Percentiles rank a stretch among this genome's conserved stretches.
Conservation (phyloP, 2,888 invertebrate species). For the Catocala nupta region DNA sequence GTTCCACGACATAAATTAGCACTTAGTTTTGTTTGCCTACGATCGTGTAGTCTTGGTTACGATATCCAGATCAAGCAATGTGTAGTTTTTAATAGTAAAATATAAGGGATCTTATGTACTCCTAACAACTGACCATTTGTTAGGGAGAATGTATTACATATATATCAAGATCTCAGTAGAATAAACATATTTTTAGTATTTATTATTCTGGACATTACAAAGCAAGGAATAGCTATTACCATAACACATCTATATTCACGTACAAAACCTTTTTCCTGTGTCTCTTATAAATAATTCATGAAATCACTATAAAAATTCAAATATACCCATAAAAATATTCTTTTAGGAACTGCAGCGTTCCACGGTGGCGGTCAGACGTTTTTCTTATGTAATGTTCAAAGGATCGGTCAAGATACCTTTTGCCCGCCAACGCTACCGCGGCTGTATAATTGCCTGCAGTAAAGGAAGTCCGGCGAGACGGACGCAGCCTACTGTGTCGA, state of each 20-base stretch:
- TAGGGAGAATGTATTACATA: too few species aligned
- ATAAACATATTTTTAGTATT: too few species aligned
- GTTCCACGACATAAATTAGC: too few species aligned
- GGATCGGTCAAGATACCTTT: constrained; percentile 2
- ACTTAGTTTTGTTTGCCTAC: too few species aligned
- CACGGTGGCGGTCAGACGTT: too few species aligned
- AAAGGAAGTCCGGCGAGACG: constrained; percentile 31
- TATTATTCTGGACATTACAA: neutral
- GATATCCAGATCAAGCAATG: too few species aligned
- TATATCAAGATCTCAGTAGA: too few species aligned
- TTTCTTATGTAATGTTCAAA: neutral
- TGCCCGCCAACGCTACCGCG: neutral
- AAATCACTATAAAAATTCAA: neutral
- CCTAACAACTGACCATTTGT: too few species aligned
- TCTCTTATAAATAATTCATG: constrained; percentile 1
- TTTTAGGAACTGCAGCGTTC: neutral
- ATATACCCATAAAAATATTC: neutral
- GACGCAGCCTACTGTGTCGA: constrained; percentile 60
- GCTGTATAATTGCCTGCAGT: constrained; percentile 6
- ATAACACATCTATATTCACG: neutral
- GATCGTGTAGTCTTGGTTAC: too few species aligned
- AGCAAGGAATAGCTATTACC: neutral
- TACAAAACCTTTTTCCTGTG: neutral
- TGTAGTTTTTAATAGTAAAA: too few species aligned
- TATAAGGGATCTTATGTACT: too few species aligned